These are phyloP conservation scores for Girardinus metallicus DNA, from an alignment of 2,797 vertebrate genomes.

Conservation along the genomic window DNA sequence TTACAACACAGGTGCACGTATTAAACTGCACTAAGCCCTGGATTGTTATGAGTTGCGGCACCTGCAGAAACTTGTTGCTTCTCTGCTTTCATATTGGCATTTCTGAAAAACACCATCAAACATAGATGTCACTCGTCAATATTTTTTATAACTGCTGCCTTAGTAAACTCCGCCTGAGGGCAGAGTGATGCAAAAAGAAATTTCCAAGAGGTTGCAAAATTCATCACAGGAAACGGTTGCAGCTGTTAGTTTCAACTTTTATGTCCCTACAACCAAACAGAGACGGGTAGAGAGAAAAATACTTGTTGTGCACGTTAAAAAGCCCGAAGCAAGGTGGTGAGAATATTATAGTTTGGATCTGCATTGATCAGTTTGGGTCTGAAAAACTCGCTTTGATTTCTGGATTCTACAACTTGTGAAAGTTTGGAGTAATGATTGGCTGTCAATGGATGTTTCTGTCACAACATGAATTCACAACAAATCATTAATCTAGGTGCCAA, in stretches of 20 bases:
- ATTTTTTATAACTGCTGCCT: background rate
- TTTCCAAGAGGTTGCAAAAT: background rate
- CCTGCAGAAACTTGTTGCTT: background rate
- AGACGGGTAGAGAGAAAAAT: background rate
- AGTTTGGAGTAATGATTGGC: background rate
- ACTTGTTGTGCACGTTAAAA: background rate
- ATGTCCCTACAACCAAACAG: background rate
- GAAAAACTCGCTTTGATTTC: background rate
- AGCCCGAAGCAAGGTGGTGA: background rate
- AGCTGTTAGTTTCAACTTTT: constrained; percentile 4
- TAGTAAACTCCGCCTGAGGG: background rate
- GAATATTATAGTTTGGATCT: background rate
- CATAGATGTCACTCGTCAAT: background rate
- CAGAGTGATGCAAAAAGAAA: background rate
- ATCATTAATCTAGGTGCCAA: background rate
- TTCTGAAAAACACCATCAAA: constrained; percentile 7
- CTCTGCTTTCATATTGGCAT: background rate
- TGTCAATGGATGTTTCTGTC: background rate
- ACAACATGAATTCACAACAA: background rate
- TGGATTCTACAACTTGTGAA: background rate
- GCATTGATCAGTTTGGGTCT: background rate
- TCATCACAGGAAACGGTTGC: background rate
- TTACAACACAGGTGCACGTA: background rate
- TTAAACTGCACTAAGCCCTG: background rate
- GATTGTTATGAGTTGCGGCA: background rate